Conservation (phyloP, 92 coral and sea anemone species). For the Umimayanthus chanpuru region DNA sequence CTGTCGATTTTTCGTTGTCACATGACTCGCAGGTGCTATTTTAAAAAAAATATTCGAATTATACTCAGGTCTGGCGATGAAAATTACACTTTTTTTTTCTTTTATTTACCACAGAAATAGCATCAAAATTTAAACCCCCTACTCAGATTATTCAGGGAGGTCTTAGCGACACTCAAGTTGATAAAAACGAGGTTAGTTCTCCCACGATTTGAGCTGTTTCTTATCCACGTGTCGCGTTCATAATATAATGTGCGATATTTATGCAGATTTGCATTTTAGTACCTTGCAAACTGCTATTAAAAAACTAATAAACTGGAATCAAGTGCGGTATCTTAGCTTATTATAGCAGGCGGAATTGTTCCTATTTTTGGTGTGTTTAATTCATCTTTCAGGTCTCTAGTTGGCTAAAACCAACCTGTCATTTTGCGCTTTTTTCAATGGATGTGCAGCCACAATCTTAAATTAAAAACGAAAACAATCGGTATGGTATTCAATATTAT, state of each 20-base stretch:
- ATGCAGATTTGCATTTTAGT: conserved; percentile 40
- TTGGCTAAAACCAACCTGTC: conserved; percentile 2
- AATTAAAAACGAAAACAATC: conserved; percentile 27
- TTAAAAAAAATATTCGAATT: neutral
- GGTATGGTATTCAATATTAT: conserved; percentile 15
- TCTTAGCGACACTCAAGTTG: neutral
- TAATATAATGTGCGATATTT: neutral
- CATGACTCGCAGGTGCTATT: conserved; percentile 39
- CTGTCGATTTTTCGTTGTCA: conserved; percentile 2
- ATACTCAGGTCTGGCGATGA: conserved; percentile 4
- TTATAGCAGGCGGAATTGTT: neutral
- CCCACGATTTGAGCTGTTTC: neutral
- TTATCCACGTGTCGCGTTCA: conserved; percentile 32
- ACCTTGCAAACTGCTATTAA: conserved; percentile 37
- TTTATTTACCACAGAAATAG: neutral
- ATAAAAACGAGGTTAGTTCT: conserved; percentile 20
- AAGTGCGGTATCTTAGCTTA: neutral
- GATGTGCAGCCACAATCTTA: neutral
- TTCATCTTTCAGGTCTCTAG: neutral
- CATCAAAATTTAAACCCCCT: neutral
- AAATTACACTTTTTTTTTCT: neutral
- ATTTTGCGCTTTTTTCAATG: neutral
- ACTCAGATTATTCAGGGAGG: neutral
- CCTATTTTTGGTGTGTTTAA: neutral
- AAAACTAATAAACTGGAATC: conserved; percentile 25